These are phyloP conservation scores for Bagarius yarrelli DNA, from an alignment of 2,113 vertebrate genomes.

Conservation along the genomic window DNA sequence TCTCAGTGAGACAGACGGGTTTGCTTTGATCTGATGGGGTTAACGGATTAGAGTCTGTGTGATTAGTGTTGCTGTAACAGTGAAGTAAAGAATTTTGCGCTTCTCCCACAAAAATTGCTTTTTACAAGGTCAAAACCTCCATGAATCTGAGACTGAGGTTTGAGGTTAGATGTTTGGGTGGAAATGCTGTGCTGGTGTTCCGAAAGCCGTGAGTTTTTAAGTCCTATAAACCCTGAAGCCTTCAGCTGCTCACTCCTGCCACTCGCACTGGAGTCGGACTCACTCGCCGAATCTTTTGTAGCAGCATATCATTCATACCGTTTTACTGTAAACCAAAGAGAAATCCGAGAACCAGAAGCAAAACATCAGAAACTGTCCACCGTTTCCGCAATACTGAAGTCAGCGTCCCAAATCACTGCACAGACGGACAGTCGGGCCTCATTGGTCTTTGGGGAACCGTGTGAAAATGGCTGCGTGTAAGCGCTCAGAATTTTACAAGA, in stretches of 20 bases:
- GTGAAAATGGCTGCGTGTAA: background rate
- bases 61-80: conserved; percentile 55
- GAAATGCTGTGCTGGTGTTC: background rate
- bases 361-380: background rate
- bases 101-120: background rate
- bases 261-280: background rate
- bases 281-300: background rate
- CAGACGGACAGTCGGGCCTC: conserved; percentile 12
- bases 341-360: background rate
- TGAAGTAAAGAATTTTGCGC: background rate
- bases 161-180: background rate
- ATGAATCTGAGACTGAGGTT: background rate
- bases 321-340: background rate
- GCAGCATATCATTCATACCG: background rate
- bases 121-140: too few species aligned
- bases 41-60: conserved; percentile 54
- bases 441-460: conserved; percentile 18
- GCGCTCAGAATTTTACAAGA: conserved; percentile 18
- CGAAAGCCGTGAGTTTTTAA: background rate
- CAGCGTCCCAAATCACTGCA: background rate
- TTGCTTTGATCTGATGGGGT: background rate
- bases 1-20: too few species aligned
- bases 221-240: background rate
- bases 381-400: conserved; percentile 15
- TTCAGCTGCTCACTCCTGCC: background rate